Base-by-base conservation (phyloP, 2,888 invertebrate species). In the Chironomus tentans region DNA sequence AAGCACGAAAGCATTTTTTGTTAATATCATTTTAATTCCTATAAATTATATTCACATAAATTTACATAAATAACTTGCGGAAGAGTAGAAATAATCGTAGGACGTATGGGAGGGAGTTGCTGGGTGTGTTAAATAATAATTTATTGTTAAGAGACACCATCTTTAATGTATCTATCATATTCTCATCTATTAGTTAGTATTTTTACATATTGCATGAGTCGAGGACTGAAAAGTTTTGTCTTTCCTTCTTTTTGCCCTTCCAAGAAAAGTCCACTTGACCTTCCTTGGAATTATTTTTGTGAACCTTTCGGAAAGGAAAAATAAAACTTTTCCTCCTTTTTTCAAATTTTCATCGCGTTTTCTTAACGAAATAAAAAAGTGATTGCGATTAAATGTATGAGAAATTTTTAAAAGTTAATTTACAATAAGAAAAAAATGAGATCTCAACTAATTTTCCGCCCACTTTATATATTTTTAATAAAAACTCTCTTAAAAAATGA, bases 1-100 rank as follows among this genome's bases (percentile, higher is more conserved):
- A 38, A 10, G 38, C 38, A 38, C 38, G 38, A 38, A 38, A 38
- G 38, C 10, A 38, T 38, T 22, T 65, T 62, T 21, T 73, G 72
- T 73, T 73, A 73, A 73, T 73, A 73, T 73, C 72, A 73, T 24
- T 62, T 73, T 62, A 73, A 73, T 73, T 73, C 72, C 61, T 73
- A 73, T 24, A 68, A 68, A 28, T 73, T 46, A 73, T 73, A 73
- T 73, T 73, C 72, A 73, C 72, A 73, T 73, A 73, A 73, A 73
- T 73, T 73, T 73, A 73, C 72, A 73, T 24, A 61, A 62, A 73
- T 61, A 70, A n/a, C 10, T 47, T 38, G 62, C 3, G 18, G 21
- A 65, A 18, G 7, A 5, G n/a, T 56, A n/a, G n/a, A n/a, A n/a
- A n/a, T n/a, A n/a, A n/a, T n/a, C n/a, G n/a, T n/a, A 6, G 56